Evolutionary conservation across 2,888 invertebrate genomes (phyloP).

Genomic region (Ornithoptera alexandrae): DNA sequence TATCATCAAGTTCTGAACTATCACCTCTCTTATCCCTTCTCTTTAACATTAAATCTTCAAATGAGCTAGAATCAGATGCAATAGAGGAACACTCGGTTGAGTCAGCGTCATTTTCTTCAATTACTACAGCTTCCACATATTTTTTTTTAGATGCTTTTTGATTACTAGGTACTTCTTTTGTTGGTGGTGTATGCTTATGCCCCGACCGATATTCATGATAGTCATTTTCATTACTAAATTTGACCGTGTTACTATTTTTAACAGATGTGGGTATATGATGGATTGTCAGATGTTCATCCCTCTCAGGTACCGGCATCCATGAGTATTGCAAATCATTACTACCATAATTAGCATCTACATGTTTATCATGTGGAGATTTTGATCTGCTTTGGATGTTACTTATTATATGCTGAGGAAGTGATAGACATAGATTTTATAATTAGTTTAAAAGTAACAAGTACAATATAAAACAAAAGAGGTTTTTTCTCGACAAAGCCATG

Average conservation of each 20-base stretch:
- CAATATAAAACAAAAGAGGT: no score
- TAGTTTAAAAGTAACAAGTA: background rate
- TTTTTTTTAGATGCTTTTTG: conserved; percentile 34
- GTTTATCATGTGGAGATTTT: conserved; percentile 43
- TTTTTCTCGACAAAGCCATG: no score
- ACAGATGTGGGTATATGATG: conserved; percentile 62
- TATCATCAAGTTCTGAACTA: conserved; percentile 35
- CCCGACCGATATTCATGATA: conserved; percentile 72
- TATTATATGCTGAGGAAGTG: conserved; percentile 43
- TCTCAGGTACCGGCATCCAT: conserved; percentile 75
- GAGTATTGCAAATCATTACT: conserved; percentile 62
- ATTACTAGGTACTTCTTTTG: conserved; percentile 52
- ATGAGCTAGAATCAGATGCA: conserved; percentile 54
- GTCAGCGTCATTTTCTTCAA: conserved; percentile 44
- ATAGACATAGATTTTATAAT: background rate
- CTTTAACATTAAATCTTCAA: conserved; percentile 44
- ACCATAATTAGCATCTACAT: conserved; percentile 44
- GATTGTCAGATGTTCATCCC: conserved; percentile 59
- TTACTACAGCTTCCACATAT: conserved; percentile 46
- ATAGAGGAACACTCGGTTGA: conserved; percentile 45
- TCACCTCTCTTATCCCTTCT: conserved; percentile 33
- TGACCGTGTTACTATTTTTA: conserved; percentile 58
- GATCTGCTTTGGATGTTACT: conserved; percentile 37
- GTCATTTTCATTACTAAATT: conserved; percentile 65
- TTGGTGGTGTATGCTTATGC: conserved; percentile 73